Conservation (phyloP, 2,888 invertebrate species). For the Acholoe squamosa region DNA sequence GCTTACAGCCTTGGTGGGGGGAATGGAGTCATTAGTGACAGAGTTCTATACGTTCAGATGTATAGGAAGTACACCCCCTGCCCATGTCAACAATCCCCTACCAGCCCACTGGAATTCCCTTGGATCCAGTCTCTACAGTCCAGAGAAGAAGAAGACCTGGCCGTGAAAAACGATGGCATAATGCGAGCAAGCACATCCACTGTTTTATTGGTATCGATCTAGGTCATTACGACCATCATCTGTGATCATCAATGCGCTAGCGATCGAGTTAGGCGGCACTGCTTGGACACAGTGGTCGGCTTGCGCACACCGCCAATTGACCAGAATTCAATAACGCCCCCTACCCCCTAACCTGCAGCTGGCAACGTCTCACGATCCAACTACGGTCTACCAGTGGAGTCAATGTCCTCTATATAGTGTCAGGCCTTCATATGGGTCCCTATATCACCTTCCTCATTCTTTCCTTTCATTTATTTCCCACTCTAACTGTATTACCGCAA, state of each 20-base stretch:
- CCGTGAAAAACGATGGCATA: not conserved
- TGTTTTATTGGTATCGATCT: conserved; percentile 61
- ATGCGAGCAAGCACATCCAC: conserved; percentile 53
- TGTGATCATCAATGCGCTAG: conserved; percentile 48
- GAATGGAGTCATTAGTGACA: not conserved
- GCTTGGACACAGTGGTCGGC: not conserved
- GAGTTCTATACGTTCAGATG: not conserved
- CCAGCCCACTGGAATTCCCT: not conserved
- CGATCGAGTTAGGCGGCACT: conserved; percentile 42
- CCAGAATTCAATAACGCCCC: conserved; percentile 55
- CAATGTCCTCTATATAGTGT: not conserved
- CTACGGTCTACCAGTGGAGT: not conserved
- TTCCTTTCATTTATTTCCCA: not conserved
- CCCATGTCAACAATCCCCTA: too few relatives aligned
- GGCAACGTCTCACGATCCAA: not conserved
- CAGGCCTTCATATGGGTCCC: not conserved
- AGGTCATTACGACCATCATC: conserved; percentile 58
- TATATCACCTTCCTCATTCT: not conserved
- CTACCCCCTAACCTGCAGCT: not conserved
- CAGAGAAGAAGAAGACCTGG: not conserved
- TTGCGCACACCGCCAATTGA: conserved; percentile 43
- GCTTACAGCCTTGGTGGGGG: not conserved
- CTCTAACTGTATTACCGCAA: too few relatives aligned
- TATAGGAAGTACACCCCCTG: not conserved
- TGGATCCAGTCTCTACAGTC: too few relatives aligned